Base-by-base conservation (phyloP, 1,140 invertebrate genomes). In the Drusus annulatus region DNA sequence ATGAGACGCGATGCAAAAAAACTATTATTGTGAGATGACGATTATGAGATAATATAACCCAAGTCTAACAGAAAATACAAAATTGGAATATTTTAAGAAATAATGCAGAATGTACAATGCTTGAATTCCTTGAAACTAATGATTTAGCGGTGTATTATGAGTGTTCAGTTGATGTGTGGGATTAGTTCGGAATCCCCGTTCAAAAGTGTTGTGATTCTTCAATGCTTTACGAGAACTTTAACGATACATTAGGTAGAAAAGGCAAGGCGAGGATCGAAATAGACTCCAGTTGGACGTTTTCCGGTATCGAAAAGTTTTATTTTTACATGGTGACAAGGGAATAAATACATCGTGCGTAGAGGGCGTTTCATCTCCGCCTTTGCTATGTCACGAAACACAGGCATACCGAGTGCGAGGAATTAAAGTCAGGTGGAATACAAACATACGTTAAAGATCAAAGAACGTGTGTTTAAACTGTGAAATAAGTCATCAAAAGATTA, bases 251-350 rank as follows among this genome's bases (percentile, higher is more conserved):
- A 75, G 56, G 50, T 13, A 58, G 23, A 5, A 28, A 28, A 63
- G 60, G 45, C 69, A 17, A 52, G 21, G 10, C 16, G 25, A 36
- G 56, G 28, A 71, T 65, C 31, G 69, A 80, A 80, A 80, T 76
- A 77, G 76, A 80, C 25, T 23, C 31, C 74, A 76, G 52, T 62
- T 63, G 60, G 60, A 19, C 71, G 71, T 25, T 65, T 80, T 80
- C 79, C 79, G 79, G 71, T 68, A 50, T 76, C 74, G 74, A n/a
- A 74, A 51, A 65, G 73, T 80, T 51, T 74, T 80, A 80, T 80
- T 80, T 80, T 80, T 76, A 76, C 50, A 23, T 56, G 36, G 28
- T 54, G 73, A 80, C 79, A 80, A 80, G 74, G 52, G 76, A 80
- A 76, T 51, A 76, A 80, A 76, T 51, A 76, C 62, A 54, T 65